Conservation (phyloP, 2,888 invertebrate genomes). For the Monochamus alternatus region DNA sequence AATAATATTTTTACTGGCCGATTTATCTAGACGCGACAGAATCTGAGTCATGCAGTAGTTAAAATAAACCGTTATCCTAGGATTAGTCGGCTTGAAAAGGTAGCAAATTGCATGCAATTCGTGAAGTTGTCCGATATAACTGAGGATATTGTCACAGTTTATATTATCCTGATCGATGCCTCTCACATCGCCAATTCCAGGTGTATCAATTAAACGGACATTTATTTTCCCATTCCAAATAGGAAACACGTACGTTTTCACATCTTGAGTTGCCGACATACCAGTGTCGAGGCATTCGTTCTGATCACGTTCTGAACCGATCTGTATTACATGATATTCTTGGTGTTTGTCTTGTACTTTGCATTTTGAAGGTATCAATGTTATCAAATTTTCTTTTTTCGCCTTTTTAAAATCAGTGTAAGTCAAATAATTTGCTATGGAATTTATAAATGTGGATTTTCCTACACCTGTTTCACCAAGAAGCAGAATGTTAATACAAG, state of each 20-base stretch:
- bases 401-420: conserved; percentile 55
- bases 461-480: conserved; percentile 66
- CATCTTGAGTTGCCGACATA: conserved; percentile 55
- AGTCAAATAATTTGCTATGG: conserved; percentile 64
- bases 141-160: conserved; percentile 63
- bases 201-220: conserved; percentile 65
- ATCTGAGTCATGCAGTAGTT: conserved; percentile 65
- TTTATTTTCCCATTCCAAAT: conserved; percentile 50
- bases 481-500: conserved; percentile 64
- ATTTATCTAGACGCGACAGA: conserved; percentile 64
- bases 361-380: conserved; percentile 62
- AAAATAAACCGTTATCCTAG: conserved; percentile 62
- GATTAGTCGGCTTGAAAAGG: conserved; percentile 61
- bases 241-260: conserved; percentile 57
- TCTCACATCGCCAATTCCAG: conserved; percentile 63
- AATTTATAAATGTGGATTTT: conserved; percentile 67
- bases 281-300: conserved; percentile 53
- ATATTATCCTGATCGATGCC: conserved; percentile 55
- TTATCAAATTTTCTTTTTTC: conserved; percentile 52
- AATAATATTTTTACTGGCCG: conserved; percentile 64
- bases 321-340: conserved; percentile 47
- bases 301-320: conserved; percentile 57
- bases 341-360: conserved; percentile 57
- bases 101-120: conserved; percentile 65
- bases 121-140: conserved; percentile 60